Percentiles rank a stretch among this genome's conserved stretches.
Conservation (phyloP, 2,797 vertebrate genomes). For the Onychomys torridus region DNA sequence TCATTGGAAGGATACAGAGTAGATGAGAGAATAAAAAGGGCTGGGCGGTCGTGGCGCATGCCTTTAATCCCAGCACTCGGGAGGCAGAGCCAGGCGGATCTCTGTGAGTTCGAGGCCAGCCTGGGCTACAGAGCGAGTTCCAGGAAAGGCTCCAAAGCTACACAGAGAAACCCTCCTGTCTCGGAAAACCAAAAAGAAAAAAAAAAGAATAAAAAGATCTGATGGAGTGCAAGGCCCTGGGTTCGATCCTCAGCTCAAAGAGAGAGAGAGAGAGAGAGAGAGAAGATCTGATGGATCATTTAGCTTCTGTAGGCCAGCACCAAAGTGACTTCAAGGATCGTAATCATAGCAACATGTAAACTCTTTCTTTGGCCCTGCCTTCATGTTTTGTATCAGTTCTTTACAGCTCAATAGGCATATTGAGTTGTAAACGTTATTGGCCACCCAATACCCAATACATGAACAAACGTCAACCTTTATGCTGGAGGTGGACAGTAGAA, state of each 20-base stretch:
- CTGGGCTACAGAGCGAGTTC: too few relatives aligned
- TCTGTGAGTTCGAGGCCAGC: too few relatives aligned
- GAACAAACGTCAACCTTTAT: conserved; percentile 21
- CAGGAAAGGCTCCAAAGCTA: too few relatives aligned
- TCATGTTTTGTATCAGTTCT: background rate
- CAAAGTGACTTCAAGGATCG: background rate
- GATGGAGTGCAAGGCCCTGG: too few relatives aligned
- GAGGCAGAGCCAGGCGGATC: too few relatives aligned
- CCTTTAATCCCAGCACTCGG: too few relatives aligned
- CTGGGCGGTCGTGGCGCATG: too few relatives aligned
- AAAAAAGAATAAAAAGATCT: too few relatives aligned
- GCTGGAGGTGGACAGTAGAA: background rate
- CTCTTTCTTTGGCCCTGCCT: background rate
- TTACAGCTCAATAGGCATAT: conserved; percentile 28
- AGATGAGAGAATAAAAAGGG: conserved; percentile 6
- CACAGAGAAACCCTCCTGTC: too few relatives aligned
- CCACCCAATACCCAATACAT: background rate
- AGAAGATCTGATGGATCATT: background rate
- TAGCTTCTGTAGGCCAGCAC: background rate
- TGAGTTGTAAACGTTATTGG: background rate
- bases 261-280: too few relatives aligned
- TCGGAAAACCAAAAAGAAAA: too few relatives aligned
- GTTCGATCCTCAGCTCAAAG: too few relatives aligned
- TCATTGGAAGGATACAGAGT: background rate
- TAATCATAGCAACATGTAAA: background rate